Conservation (phyloP, 2,888 invertebrate species). For the Pollenia labialis region DNA sequence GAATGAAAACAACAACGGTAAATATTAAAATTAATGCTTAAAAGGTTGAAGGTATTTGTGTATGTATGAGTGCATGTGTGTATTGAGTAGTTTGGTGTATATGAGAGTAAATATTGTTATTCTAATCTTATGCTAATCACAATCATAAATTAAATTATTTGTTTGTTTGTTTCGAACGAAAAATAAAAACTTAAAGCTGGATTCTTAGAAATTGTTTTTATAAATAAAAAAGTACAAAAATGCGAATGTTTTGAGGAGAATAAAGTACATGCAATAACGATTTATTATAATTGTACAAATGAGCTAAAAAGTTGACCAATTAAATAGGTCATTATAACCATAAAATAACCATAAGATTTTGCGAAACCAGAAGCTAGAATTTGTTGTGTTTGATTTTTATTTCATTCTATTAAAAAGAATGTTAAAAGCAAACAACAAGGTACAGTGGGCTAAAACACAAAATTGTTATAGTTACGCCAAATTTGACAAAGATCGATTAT, state of each 20-base stretch:
- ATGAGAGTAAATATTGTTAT: constrained; percentile 25
- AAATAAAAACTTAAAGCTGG: background rate
- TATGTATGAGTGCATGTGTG: constrained; percentile 8
- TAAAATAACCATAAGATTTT: background rate
- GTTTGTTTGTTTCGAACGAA: constrained; percentile 34
- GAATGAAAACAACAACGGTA: constrained; percentile 32
- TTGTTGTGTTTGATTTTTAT: too few relatives aligned
- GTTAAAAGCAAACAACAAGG: too few relatives aligned
- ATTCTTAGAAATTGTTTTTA: background rate
- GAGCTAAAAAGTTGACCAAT: constrained; percentile 29
- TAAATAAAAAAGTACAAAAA: background rate
- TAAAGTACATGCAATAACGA: background rate
- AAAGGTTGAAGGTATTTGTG: constrained; percentile 31
- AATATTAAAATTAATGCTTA: constrained; percentile 61
- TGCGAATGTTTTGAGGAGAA: background rate
- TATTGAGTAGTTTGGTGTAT: background rate
- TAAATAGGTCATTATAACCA: constrained; percentile 7
- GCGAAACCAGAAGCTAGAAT: too few relatives aligned
- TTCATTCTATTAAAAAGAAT: too few relatives aligned
- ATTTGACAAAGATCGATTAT: too few relatives aligned
- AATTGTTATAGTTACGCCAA: too few relatives aligned
- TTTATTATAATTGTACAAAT: background rate
- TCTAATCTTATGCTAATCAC: constrained; percentile 61
- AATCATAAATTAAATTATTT: constrained; percentile 64
- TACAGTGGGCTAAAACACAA: too few relatives aligned